These are phyloP conservation scores for Hyphantria cunea DNA, from an alignment of 1,140 invertebrate species.

Conservation along the genomic window DNA sequence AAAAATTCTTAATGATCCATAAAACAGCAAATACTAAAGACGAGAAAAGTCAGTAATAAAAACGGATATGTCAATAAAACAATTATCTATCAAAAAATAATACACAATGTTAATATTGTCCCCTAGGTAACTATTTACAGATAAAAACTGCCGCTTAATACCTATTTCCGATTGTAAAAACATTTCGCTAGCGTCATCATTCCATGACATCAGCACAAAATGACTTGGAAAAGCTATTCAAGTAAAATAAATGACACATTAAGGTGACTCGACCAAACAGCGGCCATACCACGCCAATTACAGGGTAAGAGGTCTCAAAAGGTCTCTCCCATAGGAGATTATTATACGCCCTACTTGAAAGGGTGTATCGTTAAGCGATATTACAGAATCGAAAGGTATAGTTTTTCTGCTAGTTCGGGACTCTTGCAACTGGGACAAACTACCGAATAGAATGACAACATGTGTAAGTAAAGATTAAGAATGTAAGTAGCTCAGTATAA, in stretches of 20 bases:
- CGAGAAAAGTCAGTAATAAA: too few relatives aligned
- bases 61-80: too few relatives aligned
- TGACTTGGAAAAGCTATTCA: constrained; percentile 15
- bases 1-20: too few relatives aligned
- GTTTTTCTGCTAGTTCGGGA: constrained; percentile 27
- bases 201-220: constrained; percentile 9
- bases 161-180: neutral
- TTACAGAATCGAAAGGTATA: constrained; percentile 33
- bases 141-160: too few relatives aligned
- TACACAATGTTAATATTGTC: too few relatives aligned
- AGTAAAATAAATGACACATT: constrained; percentile 32
- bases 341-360: constrained; percentile 33
- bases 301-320: constrained; percentile 24
- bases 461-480: constrained; percentile 3
- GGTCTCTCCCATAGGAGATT: constrained; percentile 27
- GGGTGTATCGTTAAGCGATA: constrained; percentile 28
- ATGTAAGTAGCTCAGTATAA: constrained; percentile 6
- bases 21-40: too few relatives aligned
- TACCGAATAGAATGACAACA: neutral
- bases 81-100: too few relatives aligned
- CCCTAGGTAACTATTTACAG: too few relatives aligned
- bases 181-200: constrained; percentile 9
- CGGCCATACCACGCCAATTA: constrained; percentile 20
- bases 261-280: constrained; percentile 24
- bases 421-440: constrained; percentile 3